Evolutionary conservation across 2,888 invertebrate genomes (phyloP).

Genomic region (Junonia oenone): DNA sequence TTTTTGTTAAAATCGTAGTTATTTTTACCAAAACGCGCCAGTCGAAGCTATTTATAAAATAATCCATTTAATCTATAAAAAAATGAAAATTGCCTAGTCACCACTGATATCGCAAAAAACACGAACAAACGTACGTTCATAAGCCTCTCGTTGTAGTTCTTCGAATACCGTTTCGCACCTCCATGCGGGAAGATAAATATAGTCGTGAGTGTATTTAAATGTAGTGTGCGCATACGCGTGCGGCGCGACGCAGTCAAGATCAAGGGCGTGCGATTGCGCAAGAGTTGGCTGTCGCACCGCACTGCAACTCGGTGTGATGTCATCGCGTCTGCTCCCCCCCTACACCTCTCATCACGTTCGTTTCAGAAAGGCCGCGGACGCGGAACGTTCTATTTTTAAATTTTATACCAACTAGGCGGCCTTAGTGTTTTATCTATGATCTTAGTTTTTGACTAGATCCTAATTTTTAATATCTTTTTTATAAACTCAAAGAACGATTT

Average conservation of each 20-base stretch:
- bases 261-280: slow-evolving; percentile 78
- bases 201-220: slow-evolving; percentile 57
- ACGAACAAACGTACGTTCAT: not conserved
- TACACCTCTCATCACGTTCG: slow-evolving; percentile 38
- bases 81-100: too few species aligned
- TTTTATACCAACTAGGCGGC: slow-evolving; percentile 40
- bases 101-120: not conserved
- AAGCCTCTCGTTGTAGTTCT: slow-evolving; percentile 36
- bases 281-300: slow-evolving; percentile 74
- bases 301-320: slow-evolving; percentile 72
- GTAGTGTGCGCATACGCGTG: slow-evolving; percentile 64
- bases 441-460: not conserved
- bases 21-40: too few species aligned
- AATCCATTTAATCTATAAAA: too few species aligned
- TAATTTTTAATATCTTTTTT: not conserved
- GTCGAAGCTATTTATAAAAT: too few species aligned
- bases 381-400: slow-evolving; percentile 67
- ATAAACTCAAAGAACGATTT: too few species aligned
- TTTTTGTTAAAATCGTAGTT: too few species aligned
- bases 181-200: slow-evolving; percentile 70
- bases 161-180: slow-evolving; percentile 62
- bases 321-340: slow-evolving; percentile 63
- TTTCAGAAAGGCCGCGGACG: slow-evolving; percentile 61
- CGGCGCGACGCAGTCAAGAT: slow-evolving; percentile 79
- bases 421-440: slow-evolving; percentile 29